Evolutionary conservation across 2,113 vertebrate genomes (phyloP), one percentile per base, ranked within the genome.

Genomic region (Gymnogyps californianus): DNA sequence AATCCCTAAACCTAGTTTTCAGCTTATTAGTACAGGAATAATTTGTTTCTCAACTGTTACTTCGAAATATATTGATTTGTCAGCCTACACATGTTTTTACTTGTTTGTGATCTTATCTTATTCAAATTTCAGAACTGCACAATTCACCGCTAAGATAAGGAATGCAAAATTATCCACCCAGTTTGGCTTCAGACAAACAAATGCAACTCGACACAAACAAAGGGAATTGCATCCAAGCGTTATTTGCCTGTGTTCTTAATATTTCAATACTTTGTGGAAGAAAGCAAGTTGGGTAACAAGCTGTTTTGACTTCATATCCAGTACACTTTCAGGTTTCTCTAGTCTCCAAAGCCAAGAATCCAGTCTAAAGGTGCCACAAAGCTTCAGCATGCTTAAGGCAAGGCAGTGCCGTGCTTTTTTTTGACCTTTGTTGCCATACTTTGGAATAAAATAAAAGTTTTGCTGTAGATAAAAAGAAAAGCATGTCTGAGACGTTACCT

Each of bases 51-150:
- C 91, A 97, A 21, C 75, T 65, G 66, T 78, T 95, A 58, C 90
- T 88, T 93, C 85, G 81, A 96, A 95, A 90, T 79, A 55, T 96
- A 96, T 90, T 97, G 96, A 97, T 96, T 96, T 96, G 94, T 91
- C 89, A 93, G 91, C 75, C 78, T 87, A 77, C 78, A 91, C 89
- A 83, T 75, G 93, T 93, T 96, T 96, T 95, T 21, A 90, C 93
- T 90, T 89, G 95, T 86, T 88, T 83, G 81, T 90, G 93, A 96
- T 97, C 87, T 95, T 95, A 97, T 96, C 97, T 94, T 90, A 90
- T 36, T 85, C 82, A 88, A 89, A 95, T 83, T 94, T 95, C 90
- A 96, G 88, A 96, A 59, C 71, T 71, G 36, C 79, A 95, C 90
- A 95, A 92, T 93, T 94, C 67, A 83, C 92, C 17, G 4, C 58